These are phyloP conservation scores for Gryllus longicercus DNA, from an alignment of 2,888 invertebrate species.

Conservation along the genomic window DNA sequence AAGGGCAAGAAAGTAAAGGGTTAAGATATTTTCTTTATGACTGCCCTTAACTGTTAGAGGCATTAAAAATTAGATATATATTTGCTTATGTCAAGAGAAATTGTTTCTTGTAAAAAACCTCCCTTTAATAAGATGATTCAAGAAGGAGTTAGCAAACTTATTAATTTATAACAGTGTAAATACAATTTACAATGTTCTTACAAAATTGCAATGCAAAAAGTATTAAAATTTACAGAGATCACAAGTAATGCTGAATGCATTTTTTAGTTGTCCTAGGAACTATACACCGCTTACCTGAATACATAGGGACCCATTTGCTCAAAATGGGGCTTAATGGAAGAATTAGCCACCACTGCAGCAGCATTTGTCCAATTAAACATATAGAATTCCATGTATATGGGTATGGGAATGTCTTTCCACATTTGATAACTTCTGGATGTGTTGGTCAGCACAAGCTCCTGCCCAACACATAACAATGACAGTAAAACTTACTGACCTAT, in stretches of 20 bases:
- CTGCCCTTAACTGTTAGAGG: too few relatives aligned
- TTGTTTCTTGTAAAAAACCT: too few relatives aligned
- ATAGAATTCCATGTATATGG: constrained; percentile 46
- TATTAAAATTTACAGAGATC: neutral
- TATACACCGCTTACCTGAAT: constrained; percentile 40
- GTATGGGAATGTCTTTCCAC: constrained; percentile 49
- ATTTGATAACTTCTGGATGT: constrained; percentile 61
- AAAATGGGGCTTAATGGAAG: constrained; percentile 36
- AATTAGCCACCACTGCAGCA: constrained; percentile 38
- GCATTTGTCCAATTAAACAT: constrained; percentile 47
- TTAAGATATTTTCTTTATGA: too few relatives aligned
- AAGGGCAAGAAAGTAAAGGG: too few relatives aligned
- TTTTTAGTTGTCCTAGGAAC: neutral
- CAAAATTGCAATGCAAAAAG: constrained; percentile 21
- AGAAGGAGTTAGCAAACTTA: too few relatives aligned
- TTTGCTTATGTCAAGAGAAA: too few relatives aligned
- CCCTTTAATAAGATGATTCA: too few relatives aligned
- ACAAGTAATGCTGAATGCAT: neutral
- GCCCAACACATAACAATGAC: too few relatives aligned
- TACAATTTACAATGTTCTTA: too few relatives aligned
- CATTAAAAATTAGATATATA: too few relatives aligned
- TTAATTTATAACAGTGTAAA: too few relatives aligned
- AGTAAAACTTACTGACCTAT: too few relatives aligned
- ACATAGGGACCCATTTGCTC: constrained; percentile 43
- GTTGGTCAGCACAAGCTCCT: constrained; percentile 64